Base-by-base conservation (phyloP, 2,113 vertebrate genomes). In the Percopsis transmontana region DNA sequence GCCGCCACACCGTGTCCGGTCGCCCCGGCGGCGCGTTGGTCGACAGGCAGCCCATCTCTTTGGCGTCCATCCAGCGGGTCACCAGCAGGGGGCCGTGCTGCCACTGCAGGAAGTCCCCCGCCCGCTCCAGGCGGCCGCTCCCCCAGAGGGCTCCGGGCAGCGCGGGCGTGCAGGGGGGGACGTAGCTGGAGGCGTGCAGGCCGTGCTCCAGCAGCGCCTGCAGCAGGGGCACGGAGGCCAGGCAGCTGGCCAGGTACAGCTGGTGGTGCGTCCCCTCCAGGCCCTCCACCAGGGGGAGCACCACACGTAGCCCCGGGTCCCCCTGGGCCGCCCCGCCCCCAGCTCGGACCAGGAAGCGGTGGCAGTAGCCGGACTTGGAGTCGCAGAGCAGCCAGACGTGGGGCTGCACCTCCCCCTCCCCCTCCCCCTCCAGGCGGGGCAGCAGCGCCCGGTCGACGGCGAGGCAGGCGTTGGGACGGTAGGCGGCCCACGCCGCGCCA, bases 311-410 rank as follows among this genome's bases (percentile, higher is more conserved):
- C 5, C 90, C 91, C 0, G 65, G 18, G 9, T 20, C 20, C 20
- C 86, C 85, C 57, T 40, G 53, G 12, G 54, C 41, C 15, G 2
- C 55, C 48, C 19, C 55, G 64, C 47, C 19, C 77, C 89, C 9
- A 69, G 63, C 16, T 18, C 19, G 80, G 56, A 93, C 79, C 54
- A 84, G 81, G 47, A 93, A 44, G 16, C 89, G 88, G 64, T 93
- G 92, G 74, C 92, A 93, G 72, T 91, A 93, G 11, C 92, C 92
- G 0, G 92, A 92, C 70, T 92, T 93, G 21, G 92, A 93, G 71
- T 93, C 92, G 6, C 92, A 93, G 40, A 93, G 84, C 27, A 93
- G 87, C 92, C 92, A 93, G 20, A 93, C 87, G 76, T 84, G 83
- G 0, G 89, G 90, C 68, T 73, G 52, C 14, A 23, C 55, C 3